Evolutionary conservation across 2,888 invertebrate genomes (phyloP), one percentile per base, ranked within the genome.

Genomic region (Synergus japonicus): DNA sequence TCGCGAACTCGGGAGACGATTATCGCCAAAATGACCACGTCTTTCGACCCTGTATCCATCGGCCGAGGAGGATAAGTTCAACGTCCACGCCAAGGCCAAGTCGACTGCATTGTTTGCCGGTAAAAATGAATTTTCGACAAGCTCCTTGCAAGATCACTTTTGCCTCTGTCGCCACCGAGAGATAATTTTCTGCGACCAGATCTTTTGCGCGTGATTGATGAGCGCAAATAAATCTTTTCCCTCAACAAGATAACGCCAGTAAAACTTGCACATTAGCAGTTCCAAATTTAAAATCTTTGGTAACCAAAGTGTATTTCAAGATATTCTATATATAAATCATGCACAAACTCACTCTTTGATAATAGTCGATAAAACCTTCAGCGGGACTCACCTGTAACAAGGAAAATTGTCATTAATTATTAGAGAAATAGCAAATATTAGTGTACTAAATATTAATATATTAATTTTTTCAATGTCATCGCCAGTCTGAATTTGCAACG

Each of bases 51-150:
- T 84, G 79, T 81, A 83, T 80, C 79, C 81, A 83, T 82, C 81
- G 81, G 76, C 81, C 83, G 78, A 79, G 81, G 79, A 81, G 82
- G 81, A 73, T 54, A 54, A 73, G 88, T 89, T 88, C 89, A 88
- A 88, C 85, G 87, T 87, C 85, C 89, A 88, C 83, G 84, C 83
- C 88, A 87, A 88, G 88, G 89, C 86, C 87, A 82, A 81, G 81
- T 79, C 82, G 83, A 79, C 78, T 79, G 78, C 81, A 83, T 81
- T 83, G 83, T 84, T 78, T 81, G 83, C 80, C 79, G 78, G 82
- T 79, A 77, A 81, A 80, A 81, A 77, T 78, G 79, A 63, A 83
- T 82, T 83, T 84, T 84, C 80, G 79, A 83, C 65, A 77, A 73
- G 37, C 54, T 73, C 15, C 54, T 73, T 44, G 8, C 49, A 69